A percentile compares a stretch with the other conserved stretches of the same genome.
Evolutionary conservation across 2,888 invertebrate species (phyloP).

Genomic region (Drosophila setosimentum): DNA sequence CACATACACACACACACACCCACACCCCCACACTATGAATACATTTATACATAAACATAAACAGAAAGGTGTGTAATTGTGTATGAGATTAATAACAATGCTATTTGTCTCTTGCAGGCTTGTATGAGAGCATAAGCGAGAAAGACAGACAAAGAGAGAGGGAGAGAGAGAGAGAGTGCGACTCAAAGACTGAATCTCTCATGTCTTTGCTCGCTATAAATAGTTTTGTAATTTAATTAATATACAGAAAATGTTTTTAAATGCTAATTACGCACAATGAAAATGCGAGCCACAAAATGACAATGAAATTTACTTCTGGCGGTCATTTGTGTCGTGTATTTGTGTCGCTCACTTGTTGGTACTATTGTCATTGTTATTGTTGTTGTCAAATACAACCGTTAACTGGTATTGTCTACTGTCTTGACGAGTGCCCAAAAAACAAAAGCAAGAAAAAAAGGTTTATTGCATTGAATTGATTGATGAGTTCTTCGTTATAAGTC

Average conservation of each 20-base stretch:
- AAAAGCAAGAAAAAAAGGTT: background rate
- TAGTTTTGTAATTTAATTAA: conserved; percentile 78
- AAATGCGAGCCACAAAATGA: conserved; percentile 56
- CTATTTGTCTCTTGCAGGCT: conserved; percentile 35
- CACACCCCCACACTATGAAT: conserved; percentile 9
- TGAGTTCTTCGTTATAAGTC: conserved; percentile 56
- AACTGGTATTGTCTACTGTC: conserved; percentile 49
- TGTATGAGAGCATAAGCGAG: conserved; percentile 7
- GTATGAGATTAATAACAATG: conserved; percentile 46
- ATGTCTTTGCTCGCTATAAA: conserved; percentile 41
- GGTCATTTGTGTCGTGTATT: conserved; percentile 45
- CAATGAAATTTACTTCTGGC: conserved; percentile 72
- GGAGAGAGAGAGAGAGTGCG: background rate
- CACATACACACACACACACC: conserved; percentile 19
- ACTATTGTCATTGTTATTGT: conserved; percentile 29
- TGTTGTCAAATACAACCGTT: conserved; percentile 54
- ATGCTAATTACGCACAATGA: conserved; percentile 79
- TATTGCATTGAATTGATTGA: conserved; percentile 75
- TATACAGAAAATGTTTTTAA: conserved; percentile 75
- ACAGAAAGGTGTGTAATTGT: conserved; percentile 18
- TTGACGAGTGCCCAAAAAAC: conserved; percentile 49
- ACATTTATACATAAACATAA: background rate
- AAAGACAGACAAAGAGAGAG: background rate
- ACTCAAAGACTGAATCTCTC: background rate
- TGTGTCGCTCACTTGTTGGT: conserved; percentile 16